Percentiles rank a stretch among this genome's conserved stretches.
Evolutionary conservation across 1,140 invertebrate species (phyloP).

Genomic region (Macrocentrus cingulum): DNA sequence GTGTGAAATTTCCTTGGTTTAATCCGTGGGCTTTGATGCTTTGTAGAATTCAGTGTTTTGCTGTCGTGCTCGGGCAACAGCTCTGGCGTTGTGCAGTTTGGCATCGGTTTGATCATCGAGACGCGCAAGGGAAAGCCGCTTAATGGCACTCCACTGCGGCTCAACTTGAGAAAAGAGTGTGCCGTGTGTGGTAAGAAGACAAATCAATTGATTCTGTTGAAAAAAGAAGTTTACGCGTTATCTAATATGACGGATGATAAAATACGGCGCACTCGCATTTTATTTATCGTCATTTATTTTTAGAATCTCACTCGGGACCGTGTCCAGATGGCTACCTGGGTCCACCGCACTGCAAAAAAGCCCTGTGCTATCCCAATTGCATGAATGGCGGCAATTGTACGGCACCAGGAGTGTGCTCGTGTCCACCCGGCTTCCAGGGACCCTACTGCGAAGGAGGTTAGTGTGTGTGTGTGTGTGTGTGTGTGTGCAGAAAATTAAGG

Average conservation of each 20-base stretch:
- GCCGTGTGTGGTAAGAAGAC: conserved; percentile 86
- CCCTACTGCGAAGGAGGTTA: conserved; percentile 89
- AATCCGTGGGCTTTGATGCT: conserved; percentile 19
- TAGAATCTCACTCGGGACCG: conserved; percentile 84
- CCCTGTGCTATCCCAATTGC: conserved; percentile 88
- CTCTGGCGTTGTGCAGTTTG: conserved; percentile 85
- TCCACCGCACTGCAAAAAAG: conserved; percentile 78
- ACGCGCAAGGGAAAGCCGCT: conserved; percentile 73
- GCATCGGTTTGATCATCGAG: conserved; percentile 84
- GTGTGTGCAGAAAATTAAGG: no score
- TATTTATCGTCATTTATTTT: conserved; percentile 23
- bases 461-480: no score
- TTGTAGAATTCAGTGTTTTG: conserved; percentile 86
- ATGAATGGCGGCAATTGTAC: conserved; percentile 90
- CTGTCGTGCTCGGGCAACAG: conserved; percentile 87
- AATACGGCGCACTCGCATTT: neutral
- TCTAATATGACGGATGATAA: no score
- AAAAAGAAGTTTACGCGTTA: no score
- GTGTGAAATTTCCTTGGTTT: neutral
- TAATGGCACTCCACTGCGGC: conserved; percentile 84
- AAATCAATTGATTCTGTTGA: no score
- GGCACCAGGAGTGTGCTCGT: conserved; percentile 83
- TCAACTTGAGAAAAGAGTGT: conserved; percentile 93
- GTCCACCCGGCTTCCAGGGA: conserved; percentile 85
- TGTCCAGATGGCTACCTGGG: conserved; percentile 89